phyloP scores from a whole-genome alignment of 2,888 invertebrate genomes.

The Tridacna crocea region DNA sequence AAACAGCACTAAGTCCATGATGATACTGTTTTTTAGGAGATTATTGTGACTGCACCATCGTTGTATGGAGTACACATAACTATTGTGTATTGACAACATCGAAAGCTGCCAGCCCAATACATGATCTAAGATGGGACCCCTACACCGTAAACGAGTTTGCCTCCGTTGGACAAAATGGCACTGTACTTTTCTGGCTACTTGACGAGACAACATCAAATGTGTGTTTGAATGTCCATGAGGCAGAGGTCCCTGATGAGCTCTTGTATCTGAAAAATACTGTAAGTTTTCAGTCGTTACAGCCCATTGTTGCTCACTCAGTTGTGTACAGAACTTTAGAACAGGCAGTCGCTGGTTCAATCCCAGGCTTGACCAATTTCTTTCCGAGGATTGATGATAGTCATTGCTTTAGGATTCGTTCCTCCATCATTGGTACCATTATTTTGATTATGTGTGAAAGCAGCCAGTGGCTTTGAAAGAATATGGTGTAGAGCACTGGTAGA shows the following conservation, averaged over 20 bases:
- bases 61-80: conserved; percentile 80
- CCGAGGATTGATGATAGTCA: no score
- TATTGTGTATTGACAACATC: conserved; percentile 77
- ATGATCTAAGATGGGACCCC: conserved; percentile 82
- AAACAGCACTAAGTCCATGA: neutral
- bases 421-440: no score
- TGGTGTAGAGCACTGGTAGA: no score
- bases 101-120: conserved; percentile 76
- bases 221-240: conserved; percentile 80
- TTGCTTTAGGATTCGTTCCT: no score
- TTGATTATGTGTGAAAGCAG: no score
- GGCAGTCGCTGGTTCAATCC: no score
- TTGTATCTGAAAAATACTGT: conserved; percentile 56
- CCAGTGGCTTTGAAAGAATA: no score
- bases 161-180: conserved; percentile 79
- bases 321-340: no score
- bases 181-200: conserved; percentile 82
- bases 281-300: conserved; percentile 9
- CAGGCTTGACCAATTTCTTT: no score
- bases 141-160: conserved; percentile 82
- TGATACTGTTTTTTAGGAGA: conserved; percentile 73
- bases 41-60: conserved; percentile 79
- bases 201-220: conserved; percentile 77
- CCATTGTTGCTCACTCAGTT: neutral
- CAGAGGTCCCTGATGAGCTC: conserved; percentile 80